Evolutionary conservation across 2,888 invertebrate species (phyloP).

Genomic region (Amiota mariae): DNA sequence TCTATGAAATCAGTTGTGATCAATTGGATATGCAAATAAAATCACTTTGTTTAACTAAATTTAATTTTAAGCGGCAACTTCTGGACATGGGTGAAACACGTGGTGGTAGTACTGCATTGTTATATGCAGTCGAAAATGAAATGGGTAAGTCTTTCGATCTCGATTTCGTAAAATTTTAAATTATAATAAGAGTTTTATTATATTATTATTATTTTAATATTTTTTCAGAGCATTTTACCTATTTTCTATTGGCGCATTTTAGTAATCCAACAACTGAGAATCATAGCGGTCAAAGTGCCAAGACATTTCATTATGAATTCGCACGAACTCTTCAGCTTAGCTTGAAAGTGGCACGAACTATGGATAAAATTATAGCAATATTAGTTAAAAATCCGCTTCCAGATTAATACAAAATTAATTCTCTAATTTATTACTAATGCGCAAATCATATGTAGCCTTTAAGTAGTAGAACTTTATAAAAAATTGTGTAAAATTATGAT

Average conservation of each 20-base stretch:
- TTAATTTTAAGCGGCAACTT: constrained; percentile 53
- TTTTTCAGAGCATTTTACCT: constrained; percentile 65
- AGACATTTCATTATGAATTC: constrained; percentile 61
- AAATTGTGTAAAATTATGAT: too few relatives aligned
- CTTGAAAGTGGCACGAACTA: constrained; percentile 58
- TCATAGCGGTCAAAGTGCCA: constrained; percentile 65
- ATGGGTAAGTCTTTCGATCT: constrained; percentile 50
- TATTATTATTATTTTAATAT: constrained; percentile 13
- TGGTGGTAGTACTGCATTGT: constrained; percentile 65
- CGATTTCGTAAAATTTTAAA: too few relatives aligned
- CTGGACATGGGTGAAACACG: constrained; percentile 64
- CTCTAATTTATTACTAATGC: too few relatives aligned
- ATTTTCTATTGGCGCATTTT: constrained; percentile 66
- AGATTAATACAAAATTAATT: too few relatives aligned
- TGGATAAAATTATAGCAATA: constrained; percentile 59
- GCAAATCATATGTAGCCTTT: too few relatives aligned
- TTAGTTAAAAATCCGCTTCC: constrained; percentile 37
- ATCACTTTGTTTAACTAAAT: constrained; percentile 31
- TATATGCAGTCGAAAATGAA: constrained; percentile 65
- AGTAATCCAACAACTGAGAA: constrained; percentile 67
- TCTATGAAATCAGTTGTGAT: constrained; percentile 48
- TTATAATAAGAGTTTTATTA: too few relatives aligned
- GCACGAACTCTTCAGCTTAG: constrained; percentile 58
- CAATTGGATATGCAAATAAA: constrained; percentile 31
- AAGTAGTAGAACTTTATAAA: too few relatives aligned